Percentiles rank a stretch among this genome's conserved stretches.
phyloP scores from a whole-genome alignment of 2,797 vertebrate genomes.

The Chloroceryle inda region DNA sequence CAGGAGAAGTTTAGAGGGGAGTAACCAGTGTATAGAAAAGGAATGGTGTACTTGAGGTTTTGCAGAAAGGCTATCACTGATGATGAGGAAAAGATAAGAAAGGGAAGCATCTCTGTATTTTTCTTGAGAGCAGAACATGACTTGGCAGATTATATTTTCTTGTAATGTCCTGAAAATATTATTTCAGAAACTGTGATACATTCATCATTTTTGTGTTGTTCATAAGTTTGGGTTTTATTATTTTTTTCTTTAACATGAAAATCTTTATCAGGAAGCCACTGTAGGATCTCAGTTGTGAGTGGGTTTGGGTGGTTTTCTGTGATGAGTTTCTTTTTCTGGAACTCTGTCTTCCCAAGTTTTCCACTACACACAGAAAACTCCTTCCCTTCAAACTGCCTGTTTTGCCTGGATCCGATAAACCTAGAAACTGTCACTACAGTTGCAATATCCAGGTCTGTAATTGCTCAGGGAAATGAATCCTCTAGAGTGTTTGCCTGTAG shows the following conservation, averaged over 20 bases:
- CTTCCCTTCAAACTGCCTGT: slow-evolving; percentile 9
- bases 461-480: slow-evolving; percentile 66
- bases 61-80: not conserved
- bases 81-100: not conserved
- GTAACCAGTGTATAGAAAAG: not conserved
- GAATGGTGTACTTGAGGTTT: not conserved
- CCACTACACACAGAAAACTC: not conserved
- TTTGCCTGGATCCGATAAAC: slow-evolving; percentile 13
- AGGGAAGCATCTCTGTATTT: not conserved
- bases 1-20: not conserved
- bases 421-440: slow-evolving; percentile 64
- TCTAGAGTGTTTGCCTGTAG: slow-evolving; percentile 28
- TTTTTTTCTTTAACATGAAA: not conserved
- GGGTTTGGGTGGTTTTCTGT: not conserved
- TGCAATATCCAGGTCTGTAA: slow-evolving; percentile 57
- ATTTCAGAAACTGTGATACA: not conserved
- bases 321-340: slow-evolving; percentile 18
- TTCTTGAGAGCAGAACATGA: not conserved
- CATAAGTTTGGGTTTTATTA: not conserved
- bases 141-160: not conserved
- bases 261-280: not conserved
- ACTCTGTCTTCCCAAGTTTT: not conserved
- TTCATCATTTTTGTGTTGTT: not conserved
- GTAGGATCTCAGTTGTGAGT: not conserved
- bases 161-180: not conserved